phyloP scores from a whole-genome alignment of 1,140 invertebrate genomes.

The Megalopta genalis region DNA sequence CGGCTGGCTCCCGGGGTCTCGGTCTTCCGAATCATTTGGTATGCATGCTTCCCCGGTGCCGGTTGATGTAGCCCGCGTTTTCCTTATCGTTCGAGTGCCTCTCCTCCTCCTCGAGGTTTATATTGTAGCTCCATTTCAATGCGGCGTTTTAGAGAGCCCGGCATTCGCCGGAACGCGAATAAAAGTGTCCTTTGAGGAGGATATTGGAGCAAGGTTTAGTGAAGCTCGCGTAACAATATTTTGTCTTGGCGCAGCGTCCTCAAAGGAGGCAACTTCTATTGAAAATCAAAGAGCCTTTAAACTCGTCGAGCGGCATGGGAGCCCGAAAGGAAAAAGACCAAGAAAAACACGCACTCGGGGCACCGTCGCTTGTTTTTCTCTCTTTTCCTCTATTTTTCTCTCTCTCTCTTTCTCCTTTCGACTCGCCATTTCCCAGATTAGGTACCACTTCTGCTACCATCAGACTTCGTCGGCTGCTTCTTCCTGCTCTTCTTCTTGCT shows the following conservation, averaged over 20 bases:
- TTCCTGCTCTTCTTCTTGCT: no score
- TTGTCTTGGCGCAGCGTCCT: conserved; percentile 35
- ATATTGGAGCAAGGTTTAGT: conserved; percentile 45
- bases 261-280: conserved; percentile 36
- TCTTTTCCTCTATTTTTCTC: background rate
- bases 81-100: conserved; percentile 14
- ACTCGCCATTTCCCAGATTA: background rate
- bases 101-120: conserved; percentile 11
- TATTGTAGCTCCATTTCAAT: conserved; percentile 24
- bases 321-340: background rate
- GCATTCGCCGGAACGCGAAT: conserved; percentile 21
- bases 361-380: background rate
- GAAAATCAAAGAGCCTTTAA: conserved; percentile 48
- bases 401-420: no score
- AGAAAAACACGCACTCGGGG: conserved; percentile 3
- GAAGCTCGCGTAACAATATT: conserved; percentile 44
- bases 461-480: background rate
- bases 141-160: conserved; percentile 23
- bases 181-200: conserved; percentile 45
- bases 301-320: background rate
- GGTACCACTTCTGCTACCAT: background rate
- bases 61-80: background rate
- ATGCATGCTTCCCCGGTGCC: background rate
- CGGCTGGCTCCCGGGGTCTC: background rate
- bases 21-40: background rate